phyloP scores from a whole-genome alignment of 2,797 vertebrate genomes.

The Tadarida brasiliensis region DNA sequence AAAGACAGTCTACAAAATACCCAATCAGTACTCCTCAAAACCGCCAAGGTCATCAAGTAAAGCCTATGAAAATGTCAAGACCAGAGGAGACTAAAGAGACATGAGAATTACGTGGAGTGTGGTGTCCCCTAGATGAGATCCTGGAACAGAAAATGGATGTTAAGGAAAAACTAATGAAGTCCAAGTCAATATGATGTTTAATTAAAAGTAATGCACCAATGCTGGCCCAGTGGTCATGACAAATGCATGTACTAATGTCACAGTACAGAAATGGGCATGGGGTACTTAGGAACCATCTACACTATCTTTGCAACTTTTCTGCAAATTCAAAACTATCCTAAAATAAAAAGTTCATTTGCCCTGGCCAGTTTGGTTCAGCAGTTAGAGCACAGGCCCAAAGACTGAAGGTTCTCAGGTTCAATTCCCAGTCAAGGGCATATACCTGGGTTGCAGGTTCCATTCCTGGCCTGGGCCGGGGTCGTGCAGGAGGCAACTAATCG shows the following conservation, averaged over 20 bases:
- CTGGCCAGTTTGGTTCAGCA: too few species aligned
- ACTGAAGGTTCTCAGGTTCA: too few species aligned
- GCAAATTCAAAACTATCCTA: not conserved
- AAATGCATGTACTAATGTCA: not conserved
- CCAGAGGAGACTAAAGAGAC: not conserved
- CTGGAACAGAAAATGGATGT: not conserved
- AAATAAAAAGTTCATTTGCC: constrained; percentile 6
- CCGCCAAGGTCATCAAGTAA: not conserved
- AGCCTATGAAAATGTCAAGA: not conserved
- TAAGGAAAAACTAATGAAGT: not conserved
- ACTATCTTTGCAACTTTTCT: not conserved
- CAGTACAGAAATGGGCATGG: not conserved
- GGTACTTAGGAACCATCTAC: not conserved
- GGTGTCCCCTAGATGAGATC: not conserved
- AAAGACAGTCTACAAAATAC: not conserved
- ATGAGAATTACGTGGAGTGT: not conserved
- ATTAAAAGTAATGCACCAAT: not conserved
- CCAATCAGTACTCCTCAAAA: not conserved
- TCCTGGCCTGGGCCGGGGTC: too few species aligned
- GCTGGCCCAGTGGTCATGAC: not conserved
- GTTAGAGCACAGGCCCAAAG: too few species aligned
- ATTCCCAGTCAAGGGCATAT: too few species aligned
- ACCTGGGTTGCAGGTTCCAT: too few species aligned
- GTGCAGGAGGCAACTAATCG: too few species aligned
- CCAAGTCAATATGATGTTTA: not conserved